Evolutionary conservation across 2,888 invertebrate species (phyloP), one percentile per base, ranked within the genome.

Genomic region (Dicranocentrus wangi): DNA sequence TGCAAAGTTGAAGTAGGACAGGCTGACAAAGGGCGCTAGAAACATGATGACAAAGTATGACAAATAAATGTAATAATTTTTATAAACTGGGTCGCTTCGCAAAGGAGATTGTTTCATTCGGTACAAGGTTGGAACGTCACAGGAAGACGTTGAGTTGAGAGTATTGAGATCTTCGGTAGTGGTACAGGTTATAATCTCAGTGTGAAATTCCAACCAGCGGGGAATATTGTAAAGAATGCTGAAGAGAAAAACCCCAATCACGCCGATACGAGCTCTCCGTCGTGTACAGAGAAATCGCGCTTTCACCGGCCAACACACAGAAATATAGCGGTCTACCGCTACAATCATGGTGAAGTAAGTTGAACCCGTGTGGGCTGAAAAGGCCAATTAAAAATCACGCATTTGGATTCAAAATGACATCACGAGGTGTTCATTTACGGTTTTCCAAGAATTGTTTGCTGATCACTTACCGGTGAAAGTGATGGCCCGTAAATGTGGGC

Each of bases 11-110:
- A 86, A 85, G 42, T 83, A 79, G 15, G 76, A 70, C 17, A 86
- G 72, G 42, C 83, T 82, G 13, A 79, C 70, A 27, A 86, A 85
- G 0, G 86, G 86, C 21, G 85, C 32, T n/a, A 85, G 66, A 69
- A 84, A 83, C 79, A 84, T 85, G 42, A 86, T 32, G 10, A 85
- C 58, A 55, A 84, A 82, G 55, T 85, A 84, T 1, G 80, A 61
- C 82, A 84, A 85, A 66, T 85, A 86, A 17, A 86, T 86, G 69
- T 84, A 85, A 19, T 78, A 83, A 2, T 65, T 82, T 60, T 76
- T 81, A 60, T 85, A 86, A 8, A 15, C 32, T 8, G 72, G 65
- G 63, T 86, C 76, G 42, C 55, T 72, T 39, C 84, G 53, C 8
- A 86, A 55, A 1, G 53, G 47, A 8, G 85, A 78, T 23, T 83